These are phyloP conservation scores for Thalassoma bifasciatum DNA, from an alignment of 2,113 vertebrate species.

Conservation along the genomic window DNA sequence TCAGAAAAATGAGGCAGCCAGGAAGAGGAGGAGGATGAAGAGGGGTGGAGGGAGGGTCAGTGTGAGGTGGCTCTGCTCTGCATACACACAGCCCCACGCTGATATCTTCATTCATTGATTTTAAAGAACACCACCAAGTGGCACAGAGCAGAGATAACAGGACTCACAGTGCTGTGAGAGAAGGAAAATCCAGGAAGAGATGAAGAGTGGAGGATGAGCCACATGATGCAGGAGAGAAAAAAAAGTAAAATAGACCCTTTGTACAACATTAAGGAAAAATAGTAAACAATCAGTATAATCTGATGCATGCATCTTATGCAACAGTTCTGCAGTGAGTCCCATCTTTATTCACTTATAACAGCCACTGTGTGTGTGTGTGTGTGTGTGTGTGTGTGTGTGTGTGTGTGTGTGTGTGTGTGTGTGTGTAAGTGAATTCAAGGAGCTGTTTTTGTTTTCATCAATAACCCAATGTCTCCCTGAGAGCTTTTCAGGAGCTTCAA, in stretches of 20 bases:
- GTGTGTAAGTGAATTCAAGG: too few species aligned
- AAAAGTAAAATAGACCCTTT: neutral
- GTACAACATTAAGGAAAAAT: neutral
- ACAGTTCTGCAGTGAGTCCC: neutral
- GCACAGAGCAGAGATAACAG: conserved; percentile 90
- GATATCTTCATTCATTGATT: conserved; percentile 85
- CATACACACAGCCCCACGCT: conserved; percentile 54
- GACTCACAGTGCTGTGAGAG: conserved; percentile 52
- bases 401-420: too few species aligned
- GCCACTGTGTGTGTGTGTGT: too few species aligned
- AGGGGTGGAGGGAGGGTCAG: conserved; percentile 69
- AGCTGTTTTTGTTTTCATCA: too few species aligned
- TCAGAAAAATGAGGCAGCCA: conserved; percentile 56
- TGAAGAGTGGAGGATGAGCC: neutral
- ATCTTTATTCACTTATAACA: neutral
- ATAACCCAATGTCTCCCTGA: too few species aligned
- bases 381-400: too few species aligned
- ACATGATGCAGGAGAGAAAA: neutral
- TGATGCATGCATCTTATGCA: neutral
- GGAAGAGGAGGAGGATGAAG: conserved; percentile 41
- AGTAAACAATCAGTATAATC: neutral
- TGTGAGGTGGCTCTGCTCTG: conserved; percentile 78
- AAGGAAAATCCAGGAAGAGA: conserved; percentile 3
- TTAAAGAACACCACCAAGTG: conserved; percentile 93
- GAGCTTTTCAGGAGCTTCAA: too few species aligned